phyloP scores from a whole-genome alignment of 2,888 invertebrate species.

The Cheilosia vulpina region DNA sequence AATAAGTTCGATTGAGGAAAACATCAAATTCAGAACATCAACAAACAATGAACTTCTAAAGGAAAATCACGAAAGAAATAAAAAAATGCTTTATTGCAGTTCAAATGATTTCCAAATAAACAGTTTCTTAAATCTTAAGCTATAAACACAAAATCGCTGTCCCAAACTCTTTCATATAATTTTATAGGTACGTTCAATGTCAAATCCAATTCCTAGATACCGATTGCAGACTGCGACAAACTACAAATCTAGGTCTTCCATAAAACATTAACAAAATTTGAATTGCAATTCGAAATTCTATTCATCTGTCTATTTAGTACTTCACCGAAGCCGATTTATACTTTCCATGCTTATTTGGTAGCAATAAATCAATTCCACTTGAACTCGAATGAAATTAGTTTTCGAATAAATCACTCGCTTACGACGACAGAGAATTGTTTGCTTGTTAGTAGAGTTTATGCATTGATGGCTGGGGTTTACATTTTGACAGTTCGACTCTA shows the following conservation, averaged over 20 bases:
- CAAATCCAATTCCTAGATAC: background rate
- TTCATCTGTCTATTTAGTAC: slow-evolving; percentile 19
- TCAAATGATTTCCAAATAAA: slow-evolving; percentile 12
- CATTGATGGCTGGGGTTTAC: background rate
- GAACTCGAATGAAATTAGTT: slow-evolving; percentile 21
- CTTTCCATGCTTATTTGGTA: slow-evolving; percentile 10
- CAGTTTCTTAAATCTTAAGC: background rate
- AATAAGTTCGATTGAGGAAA: background rate
- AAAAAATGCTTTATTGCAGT: slow-evolving; percentile 6
- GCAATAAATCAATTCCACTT: slow-evolving; percentile 38
- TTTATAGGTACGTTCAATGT: slow-evolving; percentile 10
- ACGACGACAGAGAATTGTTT: background rate
- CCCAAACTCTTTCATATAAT: slow-evolving; percentile 26
- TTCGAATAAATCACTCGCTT: slow-evolving; percentile 23
- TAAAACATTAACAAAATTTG: slow-evolving; percentile 17
- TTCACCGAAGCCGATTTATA: background rate
- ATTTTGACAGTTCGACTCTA: slow-evolving; percentile 11
- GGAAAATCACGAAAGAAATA: background rate
- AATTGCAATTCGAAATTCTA: slow-evolving; percentile 29
- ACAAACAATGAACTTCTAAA: background rate
- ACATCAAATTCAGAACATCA: background rate
- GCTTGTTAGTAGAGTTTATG: background rate
- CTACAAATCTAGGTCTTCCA: slow-evolving; percentile 17
- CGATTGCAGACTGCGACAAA: background rate
- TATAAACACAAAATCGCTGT: background rate